These are phyloP conservation scores for Aphidoletes aphidimyza DNA, from an alignment of 2,888 invertebrate genomes.

Conservation along the genomic window DNA sequence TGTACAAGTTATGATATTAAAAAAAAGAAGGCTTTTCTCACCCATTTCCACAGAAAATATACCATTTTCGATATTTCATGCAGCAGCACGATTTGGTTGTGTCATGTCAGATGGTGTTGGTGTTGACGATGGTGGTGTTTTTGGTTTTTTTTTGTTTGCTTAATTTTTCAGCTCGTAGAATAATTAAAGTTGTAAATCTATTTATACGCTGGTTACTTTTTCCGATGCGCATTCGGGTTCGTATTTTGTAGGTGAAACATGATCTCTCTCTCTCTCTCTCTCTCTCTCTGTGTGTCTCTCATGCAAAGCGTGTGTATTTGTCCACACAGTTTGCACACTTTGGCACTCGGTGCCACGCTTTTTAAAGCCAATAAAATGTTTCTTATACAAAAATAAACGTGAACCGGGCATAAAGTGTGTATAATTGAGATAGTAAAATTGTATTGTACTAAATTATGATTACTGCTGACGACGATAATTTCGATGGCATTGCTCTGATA, in stretches of 20 bases:
- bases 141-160: conserved; percentile 16
- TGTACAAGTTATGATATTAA: too few relatives aligned
- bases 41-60: too few relatives aligned
- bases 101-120: too few relatives aligned
- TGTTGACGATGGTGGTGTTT: conserved; percentile 16
- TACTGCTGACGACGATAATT: conserved; percentile 31
- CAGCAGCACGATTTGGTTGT: too few relatives aligned
- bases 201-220: conserved; percentile 23
- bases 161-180: too few relatives aligned
- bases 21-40: too few relatives aligned
- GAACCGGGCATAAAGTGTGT: not conserved
- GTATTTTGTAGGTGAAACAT: not conserved
- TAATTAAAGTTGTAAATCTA: conserved; percentile 36
- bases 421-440: conserved; percentile 36
- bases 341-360: conserved; percentile 26
- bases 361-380: conserved; percentile 30
- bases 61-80: too few relatives aligned
- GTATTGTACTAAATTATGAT: conserved; percentile 13
- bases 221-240: not conserved
- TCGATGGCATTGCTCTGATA: not conserved
- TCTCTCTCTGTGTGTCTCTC: too few relatives aligned
- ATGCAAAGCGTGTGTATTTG: too few relatives aligned
- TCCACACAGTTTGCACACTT: too few relatives aligned
- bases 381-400: too few relatives aligned
- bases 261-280: too few relatives aligned